Conservation (phyloP, 2,888 invertebrate genomes). For the Hedychridium roseum region DNA sequence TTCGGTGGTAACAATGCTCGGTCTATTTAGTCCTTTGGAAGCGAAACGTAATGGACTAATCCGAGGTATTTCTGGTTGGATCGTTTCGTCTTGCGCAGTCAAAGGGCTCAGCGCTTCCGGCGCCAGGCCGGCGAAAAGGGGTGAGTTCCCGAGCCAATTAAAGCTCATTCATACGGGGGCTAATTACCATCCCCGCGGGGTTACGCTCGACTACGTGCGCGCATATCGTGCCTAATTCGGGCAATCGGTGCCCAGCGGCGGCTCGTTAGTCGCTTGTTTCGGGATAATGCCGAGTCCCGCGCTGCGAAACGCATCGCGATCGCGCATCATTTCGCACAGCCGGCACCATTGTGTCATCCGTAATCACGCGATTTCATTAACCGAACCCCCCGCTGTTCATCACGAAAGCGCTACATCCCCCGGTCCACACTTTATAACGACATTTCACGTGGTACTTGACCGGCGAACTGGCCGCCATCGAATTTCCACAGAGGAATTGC, state of each 20-base stretch:
- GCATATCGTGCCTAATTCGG: constrained; percentile 49
- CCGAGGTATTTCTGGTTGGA: no score
- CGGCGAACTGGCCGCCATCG: no score
- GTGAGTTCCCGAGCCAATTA: constrained; percentile 51
- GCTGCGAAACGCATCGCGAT: constrained; percentile 36
- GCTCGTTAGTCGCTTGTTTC: constrained; percentile 59
- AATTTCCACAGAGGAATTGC: no score
- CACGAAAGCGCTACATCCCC: not conserved
- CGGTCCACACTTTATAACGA: not conserved
- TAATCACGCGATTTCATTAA: constrained; percentile 40
- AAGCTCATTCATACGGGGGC: constrained; percentile 56
- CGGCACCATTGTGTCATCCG: constrained; percentile 33
- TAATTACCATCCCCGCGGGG: constrained; percentile 54
- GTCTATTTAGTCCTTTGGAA: no score
- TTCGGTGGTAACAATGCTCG: no score
- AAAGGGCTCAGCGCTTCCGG: constrained; percentile 51
- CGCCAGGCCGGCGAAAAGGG: constrained; percentile 37
- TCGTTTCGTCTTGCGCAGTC: constrained; percentile 49
- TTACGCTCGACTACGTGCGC: constrained; percentile 35
- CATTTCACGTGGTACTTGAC: no score
- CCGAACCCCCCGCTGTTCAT: constrained; percentile 21
- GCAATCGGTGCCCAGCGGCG: constrained; percentile 51
- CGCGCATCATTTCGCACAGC: constrained; percentile 41
- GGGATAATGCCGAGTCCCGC: constrained; percentile 46
- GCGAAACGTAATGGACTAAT: no score